These are phyloP conservation scores for Dysmachus trigonus DNA, from an alignment of 2,888 invertebrate genomes.

Conservation along the genomic window DNA sequence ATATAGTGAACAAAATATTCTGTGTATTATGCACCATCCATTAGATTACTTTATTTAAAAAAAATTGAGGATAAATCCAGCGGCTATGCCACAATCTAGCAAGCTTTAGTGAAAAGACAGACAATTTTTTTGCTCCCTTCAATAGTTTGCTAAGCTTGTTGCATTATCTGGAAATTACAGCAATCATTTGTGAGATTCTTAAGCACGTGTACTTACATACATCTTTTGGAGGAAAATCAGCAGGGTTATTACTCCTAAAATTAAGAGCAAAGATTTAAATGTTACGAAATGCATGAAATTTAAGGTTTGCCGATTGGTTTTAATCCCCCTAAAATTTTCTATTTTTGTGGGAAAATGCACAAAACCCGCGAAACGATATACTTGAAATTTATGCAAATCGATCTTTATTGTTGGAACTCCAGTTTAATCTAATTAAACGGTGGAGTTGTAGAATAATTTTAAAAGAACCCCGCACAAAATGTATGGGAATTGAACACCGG, in stretches of 20 bases:
- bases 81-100: too few relatives aligned
- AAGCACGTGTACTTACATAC: background rate
- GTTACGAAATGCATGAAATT: background rate
- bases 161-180: background rate
- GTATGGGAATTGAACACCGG: too few relatives aligned
- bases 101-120: background rate
- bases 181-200: background rate
- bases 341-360: background rate
- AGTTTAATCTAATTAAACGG: too few relatives aligned
- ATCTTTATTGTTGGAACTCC: background rate
- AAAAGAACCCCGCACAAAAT: too few relatives aligned
- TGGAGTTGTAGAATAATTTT: too few relatives aligned
- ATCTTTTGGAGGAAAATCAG: background rate
- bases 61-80: background rate
- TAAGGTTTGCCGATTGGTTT: background rate
- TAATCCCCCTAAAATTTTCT: background rate
- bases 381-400: background rate
- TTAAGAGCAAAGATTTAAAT: background rate
- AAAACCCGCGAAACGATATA: background rate
- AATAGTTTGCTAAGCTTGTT: background rate
- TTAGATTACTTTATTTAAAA: background rate
- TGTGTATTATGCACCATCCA: background rate
- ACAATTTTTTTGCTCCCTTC: background rate
- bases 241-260: background rate
- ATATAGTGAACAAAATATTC: background rate